Base-by-base conservation (phyloP, 1,140 invertebrate species). In the Hyphantria cunea region DNA sequence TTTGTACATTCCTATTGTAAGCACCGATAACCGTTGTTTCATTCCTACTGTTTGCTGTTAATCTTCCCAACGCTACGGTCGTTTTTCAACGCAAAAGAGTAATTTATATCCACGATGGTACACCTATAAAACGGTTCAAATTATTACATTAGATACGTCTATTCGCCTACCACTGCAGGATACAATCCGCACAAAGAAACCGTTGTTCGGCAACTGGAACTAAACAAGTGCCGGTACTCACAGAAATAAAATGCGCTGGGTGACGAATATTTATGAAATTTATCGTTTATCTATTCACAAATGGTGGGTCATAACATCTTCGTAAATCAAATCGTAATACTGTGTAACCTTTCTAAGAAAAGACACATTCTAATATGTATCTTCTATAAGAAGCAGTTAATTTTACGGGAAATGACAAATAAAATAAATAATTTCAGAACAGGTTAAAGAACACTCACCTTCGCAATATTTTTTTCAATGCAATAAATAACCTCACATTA, bases 31-130 rank as follows among this genome's bases (percentile, higher is more conserved):
- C 50, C 54, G 56, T 53, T 60, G 56, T 60, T 60, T 51, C 42
- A 60, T 50, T 60, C 56, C 56, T 60, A 42, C 56, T 48, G 48
- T 60, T 58, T 48, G 44, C 33, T 34, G 54, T 58, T 48, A 51
- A 50, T 50, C 48, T 60, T n/a, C 6, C 9, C 48, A 51, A 58
- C 56, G 48, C 31, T 44, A 51, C 48, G 48, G 55, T 49, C 55
- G 54, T 47, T 58, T 58, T 60, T 51, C 37, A 60, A 59, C 45
- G 42, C 50, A 15, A 58, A 15, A 58, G 33, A 58, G 45, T 49
- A 13, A 45, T 45, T 58, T 39, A 49, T 12, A 49, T 33, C 55
- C 44, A 49, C 55, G 54, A 44, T 48, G 17, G 10, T 47, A n/a
- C 53, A 47, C 54, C 54, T 56, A 33, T 58, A 58, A 58, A 58